A percentile compares a stretch with the other conserved stretches of the same genome.
Evolutionary conservation across 2,888 invertebrate genomes (phyloP).

Genomic region (Diarsia brunnea): DNA sequence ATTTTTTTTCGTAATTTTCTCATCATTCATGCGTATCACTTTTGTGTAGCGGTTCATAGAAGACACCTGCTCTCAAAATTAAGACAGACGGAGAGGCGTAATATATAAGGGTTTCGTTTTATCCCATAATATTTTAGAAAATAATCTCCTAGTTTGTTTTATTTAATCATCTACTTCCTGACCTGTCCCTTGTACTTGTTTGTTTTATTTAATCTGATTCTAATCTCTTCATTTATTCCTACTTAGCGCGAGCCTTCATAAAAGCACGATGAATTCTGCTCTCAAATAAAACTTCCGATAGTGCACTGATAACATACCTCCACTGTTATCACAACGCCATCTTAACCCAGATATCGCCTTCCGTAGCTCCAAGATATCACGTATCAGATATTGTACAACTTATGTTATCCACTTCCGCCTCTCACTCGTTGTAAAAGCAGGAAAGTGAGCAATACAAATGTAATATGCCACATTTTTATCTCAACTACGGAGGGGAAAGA

Average conservation of each 20-base stretch:
- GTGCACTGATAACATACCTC: conserved; percentile 11
- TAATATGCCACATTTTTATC: conserved; percentile 51
- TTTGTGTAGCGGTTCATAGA: no score
- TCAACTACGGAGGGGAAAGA: conserved; percentile 37
- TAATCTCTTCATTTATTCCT: background rate
- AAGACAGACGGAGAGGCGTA: background rate
- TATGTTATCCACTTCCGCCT: conserved; percentile 34
- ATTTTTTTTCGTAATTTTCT: background rate
- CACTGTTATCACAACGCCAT: conserved; percentile 1
- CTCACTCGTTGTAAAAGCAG: conserved; percentile 32
- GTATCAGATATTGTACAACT: conserved; percentile 39
- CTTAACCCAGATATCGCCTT: conserved; percentile 29
- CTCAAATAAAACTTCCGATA: background rate
- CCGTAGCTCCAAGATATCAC: conserved; percentile 22
- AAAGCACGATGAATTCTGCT: background rate
- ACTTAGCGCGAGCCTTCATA: background rate
- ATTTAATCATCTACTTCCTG: no score
- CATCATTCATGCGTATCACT: no score
- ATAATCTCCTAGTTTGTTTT: background rate
- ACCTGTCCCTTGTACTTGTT: no score
- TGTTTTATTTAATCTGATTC: background rate
- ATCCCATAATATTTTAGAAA: background rate
- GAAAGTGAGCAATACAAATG: conserved; percentile 51
- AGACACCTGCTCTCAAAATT: background rate
- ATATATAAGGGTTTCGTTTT: background rate